A percentile compares a stretch with the other conserved stretches of the same genome.
These are phyloP conservation scores for Bostrychus sinensis DNA, from an alignment of 2,113 vertebrate genomes.

Conservation along the genomic window DNA sequence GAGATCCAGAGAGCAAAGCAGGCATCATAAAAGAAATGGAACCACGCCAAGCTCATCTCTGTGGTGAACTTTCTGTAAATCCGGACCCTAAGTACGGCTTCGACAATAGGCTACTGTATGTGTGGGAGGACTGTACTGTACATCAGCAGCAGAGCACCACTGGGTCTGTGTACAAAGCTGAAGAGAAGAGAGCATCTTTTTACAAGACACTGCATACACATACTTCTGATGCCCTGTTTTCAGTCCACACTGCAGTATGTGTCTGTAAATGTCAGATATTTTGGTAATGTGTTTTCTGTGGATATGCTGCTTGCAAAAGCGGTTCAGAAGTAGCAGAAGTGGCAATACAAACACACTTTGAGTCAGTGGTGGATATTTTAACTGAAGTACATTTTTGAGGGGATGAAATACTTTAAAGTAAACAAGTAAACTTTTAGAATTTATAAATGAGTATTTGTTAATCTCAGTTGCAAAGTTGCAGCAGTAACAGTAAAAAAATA, in stretches of 20 bases:
- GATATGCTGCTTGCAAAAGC: too few relatives aligned
- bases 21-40: neutral
- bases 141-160: neutral
- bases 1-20: slow-evolving; percentile 3
- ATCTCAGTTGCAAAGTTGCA: too few relatives aligned
- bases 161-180: neutral
- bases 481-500: too few relatives aligned
- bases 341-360: too few relatives aligned
- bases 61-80: slow-evolving; percentile 37
- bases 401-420: too few relatives aligned
- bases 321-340: too few relatives aligned
- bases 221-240: neutral
- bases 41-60: slow-evolving; percentile 4
- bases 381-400: too few relatives aligned
- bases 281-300: neutral
- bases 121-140: slow-evolving; percentile 24
- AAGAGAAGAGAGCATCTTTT: neutral
- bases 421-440: too few relatives aligned
- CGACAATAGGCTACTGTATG: slow-evolving; percentile 40
- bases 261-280: slow-evolving; percentile 6
- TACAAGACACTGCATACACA: neutral
- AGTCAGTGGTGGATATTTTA: too few relatives aligned
- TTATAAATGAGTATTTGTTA: too few relatives aligned
- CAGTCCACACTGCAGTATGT: neutral
- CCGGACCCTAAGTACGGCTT: slow-evolving; percentile 18